A percentile compares a stretch with the other conserved stretches of the same genome.
phyloP scores from a whole-genome alignment of 2,888 invertebrate genomes.

The Acrobasis suavella region DNA sequence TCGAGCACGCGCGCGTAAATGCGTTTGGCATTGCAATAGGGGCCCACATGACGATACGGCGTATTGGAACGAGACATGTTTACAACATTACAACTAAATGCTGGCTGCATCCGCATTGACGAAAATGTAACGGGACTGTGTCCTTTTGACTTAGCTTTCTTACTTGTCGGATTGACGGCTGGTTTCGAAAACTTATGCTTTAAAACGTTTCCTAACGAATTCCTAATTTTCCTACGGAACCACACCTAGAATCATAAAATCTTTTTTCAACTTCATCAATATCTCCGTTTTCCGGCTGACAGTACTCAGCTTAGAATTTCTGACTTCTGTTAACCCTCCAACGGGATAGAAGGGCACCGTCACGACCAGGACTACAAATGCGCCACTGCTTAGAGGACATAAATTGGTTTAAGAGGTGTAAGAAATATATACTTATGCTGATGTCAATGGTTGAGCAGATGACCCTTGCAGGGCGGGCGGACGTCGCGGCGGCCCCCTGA shows the following conservation, averaged over 20 bases:
- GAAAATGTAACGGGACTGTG: slow-evolving; percentile 11
- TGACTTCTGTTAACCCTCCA: too few species aligned
- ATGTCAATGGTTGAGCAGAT: slow-evolving; percentile 47
- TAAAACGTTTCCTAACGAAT: too few species aligned
- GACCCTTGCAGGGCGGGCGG: slow-evolving; percentile 76
- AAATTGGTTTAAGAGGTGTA: too few species aligned
- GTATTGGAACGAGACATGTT: slow-evolving; percentile 25
- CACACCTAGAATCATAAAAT: background rate
- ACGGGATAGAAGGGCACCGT: too few species aligned
- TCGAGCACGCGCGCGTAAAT: slow-evolving; percentile 33
- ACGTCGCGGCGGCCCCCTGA: slow-evolving; percentile 68
- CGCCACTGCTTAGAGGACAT: too few species aligned
- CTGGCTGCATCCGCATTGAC: slow-evolving; percentile 17
- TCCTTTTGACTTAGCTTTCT: background rate
- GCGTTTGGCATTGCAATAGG: slow-evolving; percentile 40
- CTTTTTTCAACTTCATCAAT: too few species aligned
- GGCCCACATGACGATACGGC: slow-evolving; percentile 29
- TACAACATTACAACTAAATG: slow-evolving; percentile 18
- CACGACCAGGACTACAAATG: background rate
- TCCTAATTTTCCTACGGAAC: background rate
- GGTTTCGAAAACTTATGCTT: too few species aligned
- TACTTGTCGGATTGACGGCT: too few species aligned
- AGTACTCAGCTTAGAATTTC: too few species aligned
- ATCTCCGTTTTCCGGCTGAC: too few species aligned
- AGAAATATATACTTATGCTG: slow-evolving; percentile 6